phyloP scores from a whole-genome alignment of 2,888 invertebrate genomes.

The Eurois occulta region DNA sequence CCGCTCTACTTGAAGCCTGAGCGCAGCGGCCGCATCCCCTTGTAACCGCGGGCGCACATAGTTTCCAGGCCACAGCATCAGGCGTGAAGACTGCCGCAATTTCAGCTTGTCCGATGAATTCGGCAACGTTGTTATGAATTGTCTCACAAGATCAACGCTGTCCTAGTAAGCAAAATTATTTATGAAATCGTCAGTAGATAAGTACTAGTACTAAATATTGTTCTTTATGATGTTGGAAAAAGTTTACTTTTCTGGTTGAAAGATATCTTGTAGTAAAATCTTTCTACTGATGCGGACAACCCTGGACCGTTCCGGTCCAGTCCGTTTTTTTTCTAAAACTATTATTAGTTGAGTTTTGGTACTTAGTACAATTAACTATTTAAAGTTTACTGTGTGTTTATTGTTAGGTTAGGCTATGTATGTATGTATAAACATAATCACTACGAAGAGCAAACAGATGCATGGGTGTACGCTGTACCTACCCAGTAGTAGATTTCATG shows the following conservation, averaged over 20 bases:
- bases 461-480: constrained; percentile 1
- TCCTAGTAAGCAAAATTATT: constrained; percentile 71
- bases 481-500: background rate
- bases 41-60: constrained; percentile 69
- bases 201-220: constrained; percentile 6
- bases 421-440: constrained; percentile 8
- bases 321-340: background rate
- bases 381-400: background rate
- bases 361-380: background rate
- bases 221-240: background rate
- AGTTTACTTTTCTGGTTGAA: background rate
- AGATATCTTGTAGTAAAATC: background rate
- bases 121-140: constrained; percentile 77
- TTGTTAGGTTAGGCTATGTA: background rate
- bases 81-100: constrained; percentile 79
- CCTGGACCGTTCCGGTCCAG: background rate
- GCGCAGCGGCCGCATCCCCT: constrained; percentile 68
- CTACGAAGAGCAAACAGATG: constrained; percentile 8
- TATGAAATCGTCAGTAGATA: background rate
- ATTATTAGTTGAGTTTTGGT: background rate
- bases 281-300: background rate
- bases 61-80: constrained; percentile 74
- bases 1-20: constrained; percentile 72
- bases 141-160: constrained; percentile 75
- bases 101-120: constrained; percentile 74